Percentiles rank a stretch among this genome's conserved stretches.
phyloP scores from a whole-genome alignment of 2,113 vertebrate species.

The Philantomba maxwellii region DNA sequence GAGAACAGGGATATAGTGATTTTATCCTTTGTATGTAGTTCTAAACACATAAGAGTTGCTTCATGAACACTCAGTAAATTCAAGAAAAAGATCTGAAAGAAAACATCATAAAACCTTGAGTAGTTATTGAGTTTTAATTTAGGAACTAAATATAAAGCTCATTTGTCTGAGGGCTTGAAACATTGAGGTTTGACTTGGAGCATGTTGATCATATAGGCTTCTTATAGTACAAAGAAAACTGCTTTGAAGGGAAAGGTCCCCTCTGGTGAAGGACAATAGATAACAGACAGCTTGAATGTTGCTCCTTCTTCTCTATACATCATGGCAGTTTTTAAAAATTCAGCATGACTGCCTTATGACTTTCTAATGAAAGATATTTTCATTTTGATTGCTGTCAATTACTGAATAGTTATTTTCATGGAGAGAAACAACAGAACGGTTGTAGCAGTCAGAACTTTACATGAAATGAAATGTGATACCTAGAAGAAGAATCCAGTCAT shows the following conservation, averaged over 20 bases:
- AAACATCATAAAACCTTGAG: background rate
- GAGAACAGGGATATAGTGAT: background rate
- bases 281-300: conserved; percentile 40
- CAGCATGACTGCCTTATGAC: background rate
- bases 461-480: background rate
- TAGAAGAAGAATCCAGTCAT: background rate
- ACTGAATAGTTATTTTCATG: conserved; percentile 11
- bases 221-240: background rate
- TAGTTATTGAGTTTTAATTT: background rate
- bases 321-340: conserved; percentile 57
- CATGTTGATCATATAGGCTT: background rate
- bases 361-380: conserved; percentile 63
- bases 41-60: background rate
- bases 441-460: background rate
- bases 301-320: background rate
- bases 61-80: background rate
- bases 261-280: conserved; percentile 18
- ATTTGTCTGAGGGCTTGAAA: background rate
- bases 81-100: background rate
- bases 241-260: conserved; percentile 39
- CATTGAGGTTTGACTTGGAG: background rate
- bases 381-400: conserved; percentile 52
- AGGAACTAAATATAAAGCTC: background rate
- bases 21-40: background rate
- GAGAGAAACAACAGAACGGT: background rate